phyloP scores from a whole-genome alignment of 2,888 invertebrate genomes.

The Lymantria dispar region DNA sequence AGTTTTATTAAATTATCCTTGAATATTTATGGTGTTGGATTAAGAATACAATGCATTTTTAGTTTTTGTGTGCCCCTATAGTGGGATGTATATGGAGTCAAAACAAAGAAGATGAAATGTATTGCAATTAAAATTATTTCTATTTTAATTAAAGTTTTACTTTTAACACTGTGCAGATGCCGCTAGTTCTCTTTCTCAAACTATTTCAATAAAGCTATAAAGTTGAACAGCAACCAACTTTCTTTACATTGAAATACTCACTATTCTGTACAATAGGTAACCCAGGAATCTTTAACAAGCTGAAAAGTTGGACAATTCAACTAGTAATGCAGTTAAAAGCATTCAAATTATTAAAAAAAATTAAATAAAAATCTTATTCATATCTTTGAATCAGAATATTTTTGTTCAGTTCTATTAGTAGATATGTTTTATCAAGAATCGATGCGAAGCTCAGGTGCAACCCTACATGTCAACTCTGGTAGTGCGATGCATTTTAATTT shows the following conservation, averaged over 20 bases:
- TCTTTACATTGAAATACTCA: constrained; percentile 11
- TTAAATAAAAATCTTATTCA: no score
- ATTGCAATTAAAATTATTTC: no score
- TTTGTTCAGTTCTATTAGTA: neutral
- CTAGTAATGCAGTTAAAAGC: constrained; percentile 9
- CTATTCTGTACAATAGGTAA: constrained; percentile 25
- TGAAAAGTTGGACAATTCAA: constrained; percentile 16
- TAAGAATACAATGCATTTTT: no score
- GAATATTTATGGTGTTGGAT: no score
- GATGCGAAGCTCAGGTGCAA: constrained; percentile 36
- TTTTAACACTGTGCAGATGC: neutral
- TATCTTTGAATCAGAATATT: no score
- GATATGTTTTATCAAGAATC: neutral
- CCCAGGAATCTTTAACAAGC: constrained; percentile 22
- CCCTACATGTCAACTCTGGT: constrained; percentile 34
- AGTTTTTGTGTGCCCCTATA: no score
- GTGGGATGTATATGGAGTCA: no score
- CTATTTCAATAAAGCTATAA: constrained; percentile 32
- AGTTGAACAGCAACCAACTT: constrained; percentile 21
- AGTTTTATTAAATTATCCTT: no score
- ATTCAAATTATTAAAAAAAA: neutral
- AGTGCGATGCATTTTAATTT: constrained; percentile 59
- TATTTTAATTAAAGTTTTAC: neutral
- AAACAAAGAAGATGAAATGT: no score
- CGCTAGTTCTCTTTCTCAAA: constrained; percentile 26